These are phyloP conservation scores for Cacoxenus indagator DNA, from an alignment of 2,888 invertebrate genomes.

Conservation along the genomic window DNA sequence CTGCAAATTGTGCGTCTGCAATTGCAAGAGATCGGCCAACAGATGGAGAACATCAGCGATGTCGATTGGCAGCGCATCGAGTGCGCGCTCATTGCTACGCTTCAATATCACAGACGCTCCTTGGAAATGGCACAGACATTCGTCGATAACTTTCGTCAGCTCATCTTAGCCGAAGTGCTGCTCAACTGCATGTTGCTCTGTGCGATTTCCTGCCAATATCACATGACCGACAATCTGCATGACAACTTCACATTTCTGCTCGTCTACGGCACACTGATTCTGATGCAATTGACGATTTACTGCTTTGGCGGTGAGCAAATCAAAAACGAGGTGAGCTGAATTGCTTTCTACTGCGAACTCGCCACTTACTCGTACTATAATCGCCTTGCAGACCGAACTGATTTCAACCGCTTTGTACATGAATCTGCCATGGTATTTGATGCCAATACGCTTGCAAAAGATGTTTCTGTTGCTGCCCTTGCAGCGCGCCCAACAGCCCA, in stretches of 20 bases:
- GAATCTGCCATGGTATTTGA: constrained; percentile 28
- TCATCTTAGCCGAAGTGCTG: neutral
- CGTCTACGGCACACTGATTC: too few relatives aligned
- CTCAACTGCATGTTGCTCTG: neutral
- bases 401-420: neutral
- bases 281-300: constrained; percentile 4
- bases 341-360: neutral
- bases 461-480: constrained; percentile 28
- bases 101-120: neutral
- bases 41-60: neutral
- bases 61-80: neutral
- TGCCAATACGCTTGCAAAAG: constrained; percentile 28
- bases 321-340: neutral
- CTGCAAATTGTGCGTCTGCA: neutral
- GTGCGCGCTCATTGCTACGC: neutral
- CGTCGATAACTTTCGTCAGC: neutral
- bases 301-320: constrained; percentile 10
- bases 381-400: neutral
- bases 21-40: neutral
- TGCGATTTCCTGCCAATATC: neutral
- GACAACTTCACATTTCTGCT: neutral
- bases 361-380: neutral
- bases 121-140: neutral
- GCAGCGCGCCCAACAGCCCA: constrained; percentile 32
- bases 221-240: neutral